Conservation (phyloP, 2,888 invertebrate genomes). For the Poecilobothrus nobilitatus region DNA sequence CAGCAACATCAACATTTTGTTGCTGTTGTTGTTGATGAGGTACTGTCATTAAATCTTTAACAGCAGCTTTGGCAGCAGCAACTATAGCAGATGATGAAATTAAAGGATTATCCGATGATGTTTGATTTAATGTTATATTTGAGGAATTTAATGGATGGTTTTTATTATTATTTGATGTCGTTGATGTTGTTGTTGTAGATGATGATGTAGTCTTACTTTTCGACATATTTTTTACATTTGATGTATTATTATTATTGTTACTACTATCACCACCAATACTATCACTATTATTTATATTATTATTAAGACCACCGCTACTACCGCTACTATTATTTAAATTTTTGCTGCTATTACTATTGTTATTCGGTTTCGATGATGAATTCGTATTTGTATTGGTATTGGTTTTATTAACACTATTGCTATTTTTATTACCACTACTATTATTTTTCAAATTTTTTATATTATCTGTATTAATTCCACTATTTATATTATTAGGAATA, state of each 20-base stretch:
- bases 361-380: constrained; percentile 20
- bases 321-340: constrained; percentile 20
- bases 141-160: constrained; percentile 20
- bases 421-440: constrained; percentile 24
- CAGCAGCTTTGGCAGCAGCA: constrained; percentile 7
- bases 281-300: constrained; percentile 18
- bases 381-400: constrained; percentile 12
- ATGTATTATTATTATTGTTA: constrained; percentile 27
- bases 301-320: constrained; percentile 15
- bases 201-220: constrained; percentile 22
- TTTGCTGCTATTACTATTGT: constrained; percentile 16
- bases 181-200: constrained; percentile 7
- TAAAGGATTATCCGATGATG: constrained; percentile 19
- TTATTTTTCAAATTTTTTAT: constrained; percentile 24
- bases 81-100: constrained; percentile 12
- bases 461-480: constrained; percentile 24
- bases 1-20: constrained; percentile 12
- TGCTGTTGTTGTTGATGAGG: constrained; percentile 12
- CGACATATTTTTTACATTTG: constrained; percentile 31
- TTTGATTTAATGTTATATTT: constrained; percentile 23
- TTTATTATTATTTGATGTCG: constrained; percentile 19
- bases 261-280: constrained; percentile 24
- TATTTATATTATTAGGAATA: constrained; percentile 23
- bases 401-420: constrained; percentile 19
- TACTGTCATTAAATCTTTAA: not conserved